phyloP scores from a whole-genome alignment of 2,113 vertebrate genomes.

The Melanostigma gelatinosum region DNA sequence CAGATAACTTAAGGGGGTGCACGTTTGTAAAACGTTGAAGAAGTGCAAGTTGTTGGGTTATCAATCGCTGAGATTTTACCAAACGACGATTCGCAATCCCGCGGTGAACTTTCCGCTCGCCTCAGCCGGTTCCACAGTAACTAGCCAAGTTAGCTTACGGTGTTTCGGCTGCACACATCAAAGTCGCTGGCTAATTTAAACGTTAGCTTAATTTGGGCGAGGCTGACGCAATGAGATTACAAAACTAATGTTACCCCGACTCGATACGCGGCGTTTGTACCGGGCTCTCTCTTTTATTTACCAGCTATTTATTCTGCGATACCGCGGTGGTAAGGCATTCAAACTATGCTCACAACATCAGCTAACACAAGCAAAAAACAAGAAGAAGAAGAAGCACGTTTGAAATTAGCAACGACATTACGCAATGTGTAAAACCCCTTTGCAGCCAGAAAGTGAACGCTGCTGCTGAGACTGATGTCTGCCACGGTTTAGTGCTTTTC shows the following conservation, averaged over 20 bases:
- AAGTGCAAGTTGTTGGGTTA: conserved; percentile 2
- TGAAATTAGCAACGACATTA: conserved; percentile 60
- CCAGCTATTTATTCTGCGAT: conserved; percentile 59
- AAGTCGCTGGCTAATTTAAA: conserved; percentile 56
- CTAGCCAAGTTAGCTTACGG: conserved; percentile 75
- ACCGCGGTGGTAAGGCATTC: conserved; percentile 71
- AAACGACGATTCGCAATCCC: conserved; percentile 55
- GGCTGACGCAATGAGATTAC: conserved; percentile 28
- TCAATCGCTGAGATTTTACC: conserved; percentile 58
- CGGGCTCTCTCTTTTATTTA: conserved; percentile 45
- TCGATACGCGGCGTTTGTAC: background rate
- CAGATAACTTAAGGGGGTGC: background rate
- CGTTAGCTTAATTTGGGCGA: conserved; percentile 52
- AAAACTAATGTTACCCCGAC: conserved; percentile 29
- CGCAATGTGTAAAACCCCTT: conserved; percentile 37
- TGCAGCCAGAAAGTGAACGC: conserved; percentile 35
- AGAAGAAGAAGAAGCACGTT: conserved; percentile 38
- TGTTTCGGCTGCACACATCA: conserved; percentile 51
- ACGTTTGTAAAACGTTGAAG: background rate
- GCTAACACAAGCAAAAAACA: conserved; percentile 64
- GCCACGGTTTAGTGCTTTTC: conserved; percentile 27
- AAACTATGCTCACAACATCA: conserved; percentile 73
- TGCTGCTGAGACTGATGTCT: conserved; percentile 13
- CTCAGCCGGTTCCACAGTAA: conserved; percentile 63
- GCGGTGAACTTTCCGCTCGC: conserved; percentile 75